Conservation (phyloP, 2,797 vertebrate genomes). For the Platalea minor region DNA sequence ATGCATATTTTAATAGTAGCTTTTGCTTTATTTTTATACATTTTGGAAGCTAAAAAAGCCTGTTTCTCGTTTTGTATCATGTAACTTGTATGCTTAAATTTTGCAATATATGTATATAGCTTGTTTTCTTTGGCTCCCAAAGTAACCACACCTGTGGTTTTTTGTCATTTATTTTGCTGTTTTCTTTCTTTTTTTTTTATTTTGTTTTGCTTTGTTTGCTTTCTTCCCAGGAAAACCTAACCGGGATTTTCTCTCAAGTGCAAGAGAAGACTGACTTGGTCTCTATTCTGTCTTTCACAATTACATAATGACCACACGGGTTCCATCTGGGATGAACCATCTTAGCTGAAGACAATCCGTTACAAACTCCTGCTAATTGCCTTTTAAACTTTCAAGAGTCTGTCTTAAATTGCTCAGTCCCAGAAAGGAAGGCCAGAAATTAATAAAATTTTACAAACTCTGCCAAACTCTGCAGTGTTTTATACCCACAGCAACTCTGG, state of each 20-base stretch:
- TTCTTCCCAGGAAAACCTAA: not conserved
- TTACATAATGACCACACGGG: not conserved
- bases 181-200: not conserved
- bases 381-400: not conserved
- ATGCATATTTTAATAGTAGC: not conserved
- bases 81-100: not conserved
- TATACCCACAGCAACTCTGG: not conserved
- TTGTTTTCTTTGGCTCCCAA: not conserved
- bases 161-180: not conserved
- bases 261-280: not conserved
- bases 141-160: not conserved
- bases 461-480: not conserved
- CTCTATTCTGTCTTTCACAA: not conserved
- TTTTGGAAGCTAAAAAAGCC: not conserved
- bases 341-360: not conserved
- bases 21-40: not conserved
- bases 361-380: not conserved
- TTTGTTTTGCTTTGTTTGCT: not conserved
- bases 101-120: not conserved
- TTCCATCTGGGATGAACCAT: not conserved
- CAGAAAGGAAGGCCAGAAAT: not conserved
- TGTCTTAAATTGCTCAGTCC: not conserved
- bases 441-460: not conserved
- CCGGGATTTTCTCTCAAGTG: not conserved
- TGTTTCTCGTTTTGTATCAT: not conserved